phyloP scores from a whole-genome alignment of 2,888 invertebrate species.

The Oxyteleia sp. region DNA sequence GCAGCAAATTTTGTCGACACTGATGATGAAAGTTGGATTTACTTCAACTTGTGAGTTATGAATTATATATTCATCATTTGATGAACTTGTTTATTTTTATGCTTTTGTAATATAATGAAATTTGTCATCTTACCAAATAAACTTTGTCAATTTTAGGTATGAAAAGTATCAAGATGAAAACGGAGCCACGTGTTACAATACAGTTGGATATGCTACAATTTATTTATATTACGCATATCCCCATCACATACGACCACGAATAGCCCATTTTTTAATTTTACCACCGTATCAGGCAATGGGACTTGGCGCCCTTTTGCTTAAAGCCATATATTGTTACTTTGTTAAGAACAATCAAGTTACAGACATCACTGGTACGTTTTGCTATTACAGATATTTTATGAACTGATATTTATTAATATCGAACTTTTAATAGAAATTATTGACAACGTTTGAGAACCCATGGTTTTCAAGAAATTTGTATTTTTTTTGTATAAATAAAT shows the following conservation, averaged over 20 bases:
- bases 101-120: no score
- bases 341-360: constrained; percentile 88
- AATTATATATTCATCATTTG: no score
- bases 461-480: no score
- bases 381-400: no score
- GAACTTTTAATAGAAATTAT: no score
- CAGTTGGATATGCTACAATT: constrained; percentile 96
- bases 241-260: constrained; percentile 94
- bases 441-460: no score
- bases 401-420: no score
- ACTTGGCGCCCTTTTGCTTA: constrained; percentile 93
- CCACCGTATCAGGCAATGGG: constrained; percentile 97
- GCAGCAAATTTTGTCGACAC: constrained; percentile 97
- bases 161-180: constrained; percentile 91
- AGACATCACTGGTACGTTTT: constrained; percentile 91
- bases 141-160: constrained; percentile 90
- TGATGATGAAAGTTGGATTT: constrained; percentile 97
- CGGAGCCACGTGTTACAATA: constrained; percentile 90
- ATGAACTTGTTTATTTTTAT: no score
- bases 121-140: no score
- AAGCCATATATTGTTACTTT: constrained; percentile 89
- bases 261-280: constrained; percentile 96
- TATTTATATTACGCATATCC: constrained; percentile 99
- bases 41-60: constrained; percentile 92
- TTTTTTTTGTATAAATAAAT: no score